These are phyloP conservation scores for Psettodes erumei DNA, from an alignment of 2,113 vertebrate genomes.

Conservation along the genomic window DNA sequence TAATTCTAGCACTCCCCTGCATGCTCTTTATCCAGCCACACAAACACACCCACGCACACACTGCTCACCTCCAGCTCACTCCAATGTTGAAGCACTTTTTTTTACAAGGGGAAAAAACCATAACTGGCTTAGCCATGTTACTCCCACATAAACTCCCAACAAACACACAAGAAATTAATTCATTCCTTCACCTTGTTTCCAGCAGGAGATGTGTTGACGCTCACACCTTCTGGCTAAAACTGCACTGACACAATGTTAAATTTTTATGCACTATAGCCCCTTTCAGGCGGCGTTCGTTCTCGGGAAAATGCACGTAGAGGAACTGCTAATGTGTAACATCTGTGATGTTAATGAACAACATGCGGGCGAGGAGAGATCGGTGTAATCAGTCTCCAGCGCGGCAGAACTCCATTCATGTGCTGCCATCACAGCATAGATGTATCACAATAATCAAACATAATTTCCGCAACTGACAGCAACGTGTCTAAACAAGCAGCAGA, in stretches of 20 bases:
- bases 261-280: slow-evolving; percentile 29
- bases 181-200: slow-evolving; percentile 42
- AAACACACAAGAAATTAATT: slow-evolving; percentile 50
- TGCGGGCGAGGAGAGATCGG: slow-evolving; percentile 36
- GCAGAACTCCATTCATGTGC: slow-evolving; percentile 47
- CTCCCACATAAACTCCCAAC: slow-evolving; percentile 49
- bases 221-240: slow-evolving; percentile 50
- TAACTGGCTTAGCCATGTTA: slow-evolving; percentile 62
- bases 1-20: slow-evolving; percentile 44
- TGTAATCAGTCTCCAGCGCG: slow-evolving; percentile 44
- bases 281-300: slow-evolving; percentile 35
- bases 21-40: slow-evolving; percentile 39
- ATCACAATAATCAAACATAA: slow-evolving; percentile 49
- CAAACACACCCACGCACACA: slow-evolving; percentile 46
- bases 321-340: slow-evolving; percentile 62
- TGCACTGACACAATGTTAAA: neutral
- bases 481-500: slow-evolving; percentile 42
- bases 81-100: slow-evolving; percentile 49
- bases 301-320: slow-evolving; percentile 20
- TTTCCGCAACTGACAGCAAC: slow-evolving; percentile 50
- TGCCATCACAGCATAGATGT: slow-evolving; percentile 30
- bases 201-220: slow-evolving; percentile 53
- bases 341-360: slow-evolving; percentile 69
- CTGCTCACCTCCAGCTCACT: slow-evolving; percentile 49
- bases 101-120: slow-evolving; percentile 41